Base-by-base conservation (phyloP, 2,888 invertebrate genomes). In the Metacarcinus magister region DNA sequence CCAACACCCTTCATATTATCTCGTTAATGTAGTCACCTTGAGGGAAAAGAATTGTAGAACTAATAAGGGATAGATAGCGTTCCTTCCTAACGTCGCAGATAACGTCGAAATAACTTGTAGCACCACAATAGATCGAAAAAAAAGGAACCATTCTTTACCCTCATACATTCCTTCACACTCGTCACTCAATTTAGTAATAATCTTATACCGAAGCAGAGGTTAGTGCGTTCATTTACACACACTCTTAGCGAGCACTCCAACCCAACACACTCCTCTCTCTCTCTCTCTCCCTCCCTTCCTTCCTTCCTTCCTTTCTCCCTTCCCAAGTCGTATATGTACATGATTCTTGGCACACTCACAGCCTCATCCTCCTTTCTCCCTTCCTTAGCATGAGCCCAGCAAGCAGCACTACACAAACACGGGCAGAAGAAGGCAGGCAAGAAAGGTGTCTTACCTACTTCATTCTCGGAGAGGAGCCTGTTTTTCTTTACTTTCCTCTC, bases 401-500 rank as follows among this genome's bases (percentile, higher is more conserved):
- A 87, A 87, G 82, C 32, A 32, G 10, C 82, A 87, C 39, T 32
- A 87, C 32, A 87, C 82, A 32, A 87, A 39, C 82, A 87, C 10
- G 82, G 82, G 82, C 82, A 87, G 32, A 19, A 54, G 54, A 28
- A 87, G 32, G 82, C 82, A 87, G 82, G 82, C 82, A 87, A 32
- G 32, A 10, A 39, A 0, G 82, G 8, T 28, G 82, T 32, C 82
- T 87, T 87, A 87, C 82, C 82, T 87, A 87, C 82, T 28, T 28
- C 82, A 87, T 28, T 87, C 82, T 87, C 82, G 82, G 82, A 87
- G 82, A 82, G 82, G 82, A 16, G 82, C 2, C 13, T 87, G 82
- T 87, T 87, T 54, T 87, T 39, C 82, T 87, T 75, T 87, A 87
- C 32, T 32, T 87, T 87, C 13, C 82, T 87, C 82, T 87, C 82